Evolutionary conservation across 2,797 vertebrate species (phyloP).

Genomic region (Anniella stebbinsi): DNA sequence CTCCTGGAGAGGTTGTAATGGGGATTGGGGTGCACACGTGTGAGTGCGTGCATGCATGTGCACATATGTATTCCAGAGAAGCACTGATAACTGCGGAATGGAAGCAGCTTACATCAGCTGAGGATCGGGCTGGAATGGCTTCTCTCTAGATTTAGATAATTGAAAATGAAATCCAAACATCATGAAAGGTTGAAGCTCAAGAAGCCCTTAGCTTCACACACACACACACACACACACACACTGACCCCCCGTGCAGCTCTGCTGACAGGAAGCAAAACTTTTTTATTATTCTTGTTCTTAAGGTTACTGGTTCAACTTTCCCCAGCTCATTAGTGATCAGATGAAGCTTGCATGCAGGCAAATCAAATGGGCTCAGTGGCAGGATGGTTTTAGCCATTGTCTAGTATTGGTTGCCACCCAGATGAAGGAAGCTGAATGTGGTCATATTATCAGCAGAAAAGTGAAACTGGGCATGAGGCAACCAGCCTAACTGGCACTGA

Average conservation of each 20-base stretch:
- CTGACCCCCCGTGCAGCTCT: neutral
- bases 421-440: neutral
- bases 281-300: neutral
- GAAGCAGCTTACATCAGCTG: neutral
- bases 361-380: neutral
- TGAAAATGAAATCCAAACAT: neutral
- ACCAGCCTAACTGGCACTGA: neutral
- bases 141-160: neutral
- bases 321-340: neutral
- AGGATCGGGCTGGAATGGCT: neutral
- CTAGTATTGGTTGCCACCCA: neutral
- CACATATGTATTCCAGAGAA: neutral
- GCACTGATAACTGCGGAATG: neutral
- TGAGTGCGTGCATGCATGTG: no score
- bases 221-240: no score
- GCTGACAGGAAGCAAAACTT: neutral
- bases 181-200: rapidly evolving
- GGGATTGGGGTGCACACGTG: neutral
- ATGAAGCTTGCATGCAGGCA: neutral
- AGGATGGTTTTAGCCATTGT: neutral
- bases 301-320: neutral
- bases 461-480: neutral
- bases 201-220: no score
- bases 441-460: neutral
- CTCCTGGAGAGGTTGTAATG: neutral